Evolutionary conservation across 2,797 vertebrate species (phyloP), one percentile per base, ranked within the genome.

Genomic region (Poeciliopsis paucimaculata): DNA sequence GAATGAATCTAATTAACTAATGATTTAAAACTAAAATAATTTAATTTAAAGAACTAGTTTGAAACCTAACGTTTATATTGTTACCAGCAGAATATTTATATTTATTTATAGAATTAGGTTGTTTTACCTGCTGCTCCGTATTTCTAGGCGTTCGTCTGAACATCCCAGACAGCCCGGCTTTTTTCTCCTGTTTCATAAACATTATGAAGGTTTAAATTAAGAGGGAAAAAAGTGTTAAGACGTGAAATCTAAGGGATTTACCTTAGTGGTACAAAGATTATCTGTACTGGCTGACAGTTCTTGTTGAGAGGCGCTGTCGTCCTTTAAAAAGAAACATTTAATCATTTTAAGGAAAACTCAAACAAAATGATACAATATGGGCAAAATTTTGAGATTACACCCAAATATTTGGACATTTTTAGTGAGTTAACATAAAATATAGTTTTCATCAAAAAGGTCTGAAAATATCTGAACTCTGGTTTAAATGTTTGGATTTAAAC

Each of bases 121-220:
- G 43, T 77, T 79, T 0, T 80, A 93, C 93, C 91, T 93, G 91
- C 18, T 82, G 74, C 71, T 93, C 91, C 26, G n/a, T 5, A 7
- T 80, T 45, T 92, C 90, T 93, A 1, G 91, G 89, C 0, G 76
- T 90, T 72, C 88, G 83, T 72, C 73, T 90, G 79, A 93, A 93
- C 16, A 85, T 87, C 3, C 86, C 86, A 0, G 72, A 77, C 12
- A 94, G 89, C 5, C 85, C 79, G 13, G 31, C 76, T 86, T 87
- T 94, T 28, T 81, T 91, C 76, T 93, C 89, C 92, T 93, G 80
- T 77, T 46, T 4, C 46, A 43, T 34, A 41, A 68, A 16, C 46
- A 79, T 71, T 60, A 76, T 1, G 47, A 71, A 82, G 41, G 2
- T 47, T 0, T 73, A 39, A 1, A 34, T 43, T 6, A 16, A 1